phyloP scores from a whole-genome alignment of 1,140 invertebrate species.

The Bombus soroeensis region DNA sequence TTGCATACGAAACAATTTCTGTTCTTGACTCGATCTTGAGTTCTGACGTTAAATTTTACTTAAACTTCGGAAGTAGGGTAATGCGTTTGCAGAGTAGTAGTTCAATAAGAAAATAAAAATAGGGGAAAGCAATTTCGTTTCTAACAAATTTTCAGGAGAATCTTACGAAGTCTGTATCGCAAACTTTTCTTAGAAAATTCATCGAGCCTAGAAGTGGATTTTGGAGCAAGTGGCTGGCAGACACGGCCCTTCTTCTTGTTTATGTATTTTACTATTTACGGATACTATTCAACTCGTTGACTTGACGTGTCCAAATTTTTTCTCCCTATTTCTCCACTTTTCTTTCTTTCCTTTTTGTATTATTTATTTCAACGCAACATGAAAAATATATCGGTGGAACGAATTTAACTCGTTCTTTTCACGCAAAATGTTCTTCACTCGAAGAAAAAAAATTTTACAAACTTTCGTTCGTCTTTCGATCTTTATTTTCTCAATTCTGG shows the following conservation, averaged over 20 bases:
- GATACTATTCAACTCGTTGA: neutral
- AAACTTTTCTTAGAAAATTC: constrained; percentile 26
- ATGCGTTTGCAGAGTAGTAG: constrained; percentile 33
- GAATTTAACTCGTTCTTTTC: neutral
- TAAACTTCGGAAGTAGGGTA: constrained; percentile 47
- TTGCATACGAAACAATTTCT: constrained; percentile 32
- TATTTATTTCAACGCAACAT: neutral
- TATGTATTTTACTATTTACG: neutral
- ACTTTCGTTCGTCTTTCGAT: no score
- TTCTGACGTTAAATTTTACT: constrained; percentile 48
- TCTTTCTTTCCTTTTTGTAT: neutral
- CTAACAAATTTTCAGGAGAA: constrained; percentile 26
- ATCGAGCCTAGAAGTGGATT: constrained; percentile 4
- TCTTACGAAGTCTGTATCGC: neutral
- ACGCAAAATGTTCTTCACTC: neutral
- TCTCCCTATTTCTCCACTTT: neutral
- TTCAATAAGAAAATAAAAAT: constrained; percentile 45
- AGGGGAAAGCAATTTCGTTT: constrained; percentile 9
- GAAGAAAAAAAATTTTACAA: neutral
- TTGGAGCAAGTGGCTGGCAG: neutral
- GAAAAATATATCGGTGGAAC: neutral
- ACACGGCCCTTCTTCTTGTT: neutral
- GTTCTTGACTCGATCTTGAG: constrained; percentile 14
- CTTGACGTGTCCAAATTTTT: neutral
- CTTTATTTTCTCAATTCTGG: neutral